These are phyloP conservation scores for Mastomys coucha DNA, from an alignment of 2,113 vertebrate species.

Conservation along the genomic window DNA sequence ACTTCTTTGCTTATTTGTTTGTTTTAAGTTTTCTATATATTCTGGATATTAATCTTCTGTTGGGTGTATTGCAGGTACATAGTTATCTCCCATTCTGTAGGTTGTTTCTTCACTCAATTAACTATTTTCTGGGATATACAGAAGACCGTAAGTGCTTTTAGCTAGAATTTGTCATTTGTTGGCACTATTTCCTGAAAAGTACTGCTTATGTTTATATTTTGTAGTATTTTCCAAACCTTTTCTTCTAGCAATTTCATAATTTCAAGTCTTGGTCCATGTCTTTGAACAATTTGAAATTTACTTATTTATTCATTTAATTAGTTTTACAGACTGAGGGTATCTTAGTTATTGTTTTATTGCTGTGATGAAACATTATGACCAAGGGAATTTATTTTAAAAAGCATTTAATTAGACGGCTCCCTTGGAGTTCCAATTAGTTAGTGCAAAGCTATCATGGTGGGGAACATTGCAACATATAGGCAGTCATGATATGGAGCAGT, in stretches of 20 bases:
- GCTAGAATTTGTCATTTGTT: neutral
- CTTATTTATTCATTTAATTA: neutral
- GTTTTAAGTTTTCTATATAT: neutral
- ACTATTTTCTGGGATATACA: neutral
- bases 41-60: neutral
- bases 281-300: neutral
- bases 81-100: neutral
- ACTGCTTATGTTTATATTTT: neutral
- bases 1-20: neutral
- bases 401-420: neutral
- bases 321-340: neutral
- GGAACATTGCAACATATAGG: neutral
- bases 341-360: neutral
- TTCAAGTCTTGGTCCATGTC: neutral
- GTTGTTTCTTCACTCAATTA: neutral
- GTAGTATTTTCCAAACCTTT: neutral
- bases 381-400: neutral
- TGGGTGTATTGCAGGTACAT: neutral
- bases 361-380: neutral
- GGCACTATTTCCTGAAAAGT: neutral
- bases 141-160: neutral
- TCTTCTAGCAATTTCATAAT: neutral
- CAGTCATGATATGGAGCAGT: neutral
- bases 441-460: neutral
- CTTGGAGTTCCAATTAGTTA: neutral